Evolutionary conservation across 2,888 invertebrate species (phyloP).

Genomic region (Rotaria macrura): DNA sequence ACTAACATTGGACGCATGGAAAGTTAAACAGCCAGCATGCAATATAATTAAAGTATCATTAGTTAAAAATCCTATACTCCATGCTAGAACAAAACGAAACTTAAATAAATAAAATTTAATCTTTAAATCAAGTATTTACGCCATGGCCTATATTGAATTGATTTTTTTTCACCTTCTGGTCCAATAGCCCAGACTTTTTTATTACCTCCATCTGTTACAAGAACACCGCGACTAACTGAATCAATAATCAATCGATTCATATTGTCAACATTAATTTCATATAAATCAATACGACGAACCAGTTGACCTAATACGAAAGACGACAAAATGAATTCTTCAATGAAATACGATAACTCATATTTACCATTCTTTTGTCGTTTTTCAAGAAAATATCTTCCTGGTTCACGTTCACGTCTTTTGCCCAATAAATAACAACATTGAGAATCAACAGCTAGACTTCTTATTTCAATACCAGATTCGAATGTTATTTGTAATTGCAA

Average conservation of each 20-base stretch:
- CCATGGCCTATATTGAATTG: slow-evolving; percentile 9
- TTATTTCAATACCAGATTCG: background rate
- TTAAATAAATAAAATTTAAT: background rate
- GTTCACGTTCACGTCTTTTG: slow-evolving; percentile 5
- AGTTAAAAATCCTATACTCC: slow-evolving; percentile 2
- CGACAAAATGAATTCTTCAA: background rate
- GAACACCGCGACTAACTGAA: background rate
- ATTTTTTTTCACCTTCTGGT: slow-evolving; percentile 6
- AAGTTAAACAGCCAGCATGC: background rate
- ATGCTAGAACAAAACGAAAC: background rate
- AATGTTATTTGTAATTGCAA: slow-evolving; percentile 4
- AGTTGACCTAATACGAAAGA: background rate
- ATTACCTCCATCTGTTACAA: slow-evolving; percentile 19
- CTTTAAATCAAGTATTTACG: background rate
- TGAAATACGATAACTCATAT: background rate
- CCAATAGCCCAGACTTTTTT: slow-evolving; percentile 20
- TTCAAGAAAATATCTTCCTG: background rate
- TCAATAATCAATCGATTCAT: slow-evolving; percentile 15
- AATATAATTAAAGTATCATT: background rate
- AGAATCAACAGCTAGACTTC: background rate
- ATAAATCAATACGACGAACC: background rate
- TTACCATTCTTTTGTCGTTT: slow-evolving; percentile 14
- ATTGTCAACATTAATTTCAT: slow-evolving; percentile 15
- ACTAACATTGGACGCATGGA: background rate
- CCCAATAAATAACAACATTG: slow-evolving; percentile 8